phyloP scores from a whole-genome alignment of 1,140 invertebrate species.

The Drosophila sproati region DNA sequence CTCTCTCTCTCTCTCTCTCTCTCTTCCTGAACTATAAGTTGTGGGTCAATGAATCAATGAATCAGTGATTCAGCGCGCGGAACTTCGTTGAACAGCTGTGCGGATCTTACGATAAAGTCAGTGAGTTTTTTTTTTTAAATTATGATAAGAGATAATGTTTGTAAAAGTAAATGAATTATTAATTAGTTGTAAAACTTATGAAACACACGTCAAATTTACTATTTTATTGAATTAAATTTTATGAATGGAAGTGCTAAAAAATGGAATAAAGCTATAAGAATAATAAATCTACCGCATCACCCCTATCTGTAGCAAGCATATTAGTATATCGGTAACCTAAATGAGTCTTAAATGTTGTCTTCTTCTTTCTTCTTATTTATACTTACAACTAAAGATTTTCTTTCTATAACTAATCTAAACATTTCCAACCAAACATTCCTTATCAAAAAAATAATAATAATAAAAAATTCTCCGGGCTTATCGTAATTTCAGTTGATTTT shows the following conservation, averaged over 20 bases:
- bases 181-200: no score
- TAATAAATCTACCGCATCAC: no score
- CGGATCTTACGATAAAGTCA: constrained; percentile 52
- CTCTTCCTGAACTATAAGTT: constrained; percentile 51
- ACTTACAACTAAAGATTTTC: not conserved
- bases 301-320: no score
- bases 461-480: constrained; percentile 1
- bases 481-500: constrained; percentile 6
- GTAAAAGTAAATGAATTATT: no score
- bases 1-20: no score
- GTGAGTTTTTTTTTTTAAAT: not conserved
- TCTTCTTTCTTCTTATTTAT: no score
- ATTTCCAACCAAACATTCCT: not conserved
- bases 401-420: not conserved
- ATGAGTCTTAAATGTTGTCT: no score
- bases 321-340: no score
- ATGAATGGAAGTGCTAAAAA: no score
- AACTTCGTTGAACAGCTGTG: constrained; percentile 58
- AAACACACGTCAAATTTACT: no score
- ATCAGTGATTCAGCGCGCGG: constrained; percentile 49
- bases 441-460: constrained; percentile 7
- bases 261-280: no score
- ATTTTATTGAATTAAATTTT: no score
- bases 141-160: not conserved
- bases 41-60: constrained; percentile 78